A percentile compares a stretch with the other conserved stretches of the same genome.
Evolutionary conservation across 1,140 invertebrate genomes (phyloP).

Genomic region (Drosophila virilis): DNA sequence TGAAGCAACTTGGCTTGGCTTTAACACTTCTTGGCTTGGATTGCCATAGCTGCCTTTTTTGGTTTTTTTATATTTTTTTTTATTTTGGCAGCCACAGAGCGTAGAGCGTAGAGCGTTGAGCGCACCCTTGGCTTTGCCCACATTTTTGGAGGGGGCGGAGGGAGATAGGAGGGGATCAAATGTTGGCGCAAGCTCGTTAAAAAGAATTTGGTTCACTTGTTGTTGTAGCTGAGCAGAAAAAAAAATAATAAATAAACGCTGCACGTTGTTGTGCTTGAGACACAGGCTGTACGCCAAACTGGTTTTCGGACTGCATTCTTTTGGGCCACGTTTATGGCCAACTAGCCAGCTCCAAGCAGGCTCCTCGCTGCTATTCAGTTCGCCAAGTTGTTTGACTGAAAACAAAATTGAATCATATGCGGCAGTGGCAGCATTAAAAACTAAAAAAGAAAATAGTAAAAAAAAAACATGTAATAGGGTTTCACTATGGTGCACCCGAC

Average conservation of each 20-base stretch:
- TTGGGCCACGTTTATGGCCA: constrained; percentile 78
- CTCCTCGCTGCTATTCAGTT: constrained; percentile 32
- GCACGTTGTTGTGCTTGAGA: constrained; percentile 50
- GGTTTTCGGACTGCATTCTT: constrained; percentile 82
- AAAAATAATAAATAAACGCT: constrained; percentile 20
- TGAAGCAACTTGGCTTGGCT: constrained; percentile 70
- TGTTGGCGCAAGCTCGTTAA: constrained; percentile 82
- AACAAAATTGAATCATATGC: constrained; percentile 80
- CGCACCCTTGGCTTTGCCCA: constrained; percentile 42
- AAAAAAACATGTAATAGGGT: not conserved
- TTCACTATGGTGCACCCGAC: too few species aligned
- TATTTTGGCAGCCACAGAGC: constrained; percentile 50
- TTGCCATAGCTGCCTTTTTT: constrained; percentile 35
- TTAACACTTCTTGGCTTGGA: constrained; percentile 77
- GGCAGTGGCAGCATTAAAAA: constrained; percentile 39
- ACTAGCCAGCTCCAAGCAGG: constrained; percentile 43
- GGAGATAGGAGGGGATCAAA: constrained; percentile 56
- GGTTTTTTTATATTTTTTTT: constrained; percentile 43
- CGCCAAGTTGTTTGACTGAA: constrained; percentile 60
- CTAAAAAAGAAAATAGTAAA: not conserved
- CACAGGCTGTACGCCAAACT: constrained; percentile 79
- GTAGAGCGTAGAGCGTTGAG: constrained; percentile 10
- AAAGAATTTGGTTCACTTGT: constrained; percentile 83
- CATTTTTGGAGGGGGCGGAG: not conserved
- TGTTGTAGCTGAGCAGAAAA: constrained; percentile 47